Conservation (phyloP, 2,797 vertebrate species). For the Eutrigla gurnardus region DNA sequence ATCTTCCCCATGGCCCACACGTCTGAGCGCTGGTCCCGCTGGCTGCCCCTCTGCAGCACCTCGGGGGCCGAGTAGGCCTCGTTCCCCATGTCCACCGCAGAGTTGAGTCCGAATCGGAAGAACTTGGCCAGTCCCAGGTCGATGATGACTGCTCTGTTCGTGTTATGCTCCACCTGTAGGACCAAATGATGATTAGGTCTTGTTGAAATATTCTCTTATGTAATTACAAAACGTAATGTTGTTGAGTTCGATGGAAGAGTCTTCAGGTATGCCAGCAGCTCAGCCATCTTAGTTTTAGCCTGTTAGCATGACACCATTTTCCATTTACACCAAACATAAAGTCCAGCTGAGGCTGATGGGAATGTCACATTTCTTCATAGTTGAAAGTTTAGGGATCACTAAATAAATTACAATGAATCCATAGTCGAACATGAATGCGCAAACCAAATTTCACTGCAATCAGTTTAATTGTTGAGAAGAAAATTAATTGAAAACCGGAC, state of each 20-base stretch:
- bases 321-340: neutral
- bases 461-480: neutral
- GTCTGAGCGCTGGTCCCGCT: slow-evolving; percentile 80
- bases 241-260: neutral
- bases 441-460: neutral
- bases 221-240: neutral
- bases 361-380: no score
- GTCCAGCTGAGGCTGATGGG: neutral
- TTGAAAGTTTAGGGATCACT: neutral
- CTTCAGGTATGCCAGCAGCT: neutral
- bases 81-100: slow-evolving; percentile 81
- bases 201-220: neutral
- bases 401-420: neutral
- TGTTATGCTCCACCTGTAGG: slow-evolving; percentile 81
- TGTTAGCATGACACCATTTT: neutral
- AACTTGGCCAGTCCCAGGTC: slow-evolving; percentile 86
- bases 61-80: slow-evolving; percentile 83
- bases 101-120: slow-evolving; percentile 74
- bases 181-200: slow-evolving; percentile 24
- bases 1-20: slow-evolving; percentile 87
- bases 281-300: neutral
- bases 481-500: neutral
- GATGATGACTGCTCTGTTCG: slow-evolving; percentile 84
- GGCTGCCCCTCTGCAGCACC: slow-evolving; percentile 58
- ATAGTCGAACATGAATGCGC: neutral